Evolutionary conservation across 2,113 vertebrate species (phyloP), one percentile per base, ranked within the genome.

Genomic region (Pyrgilauda ruficollis): DNA sequence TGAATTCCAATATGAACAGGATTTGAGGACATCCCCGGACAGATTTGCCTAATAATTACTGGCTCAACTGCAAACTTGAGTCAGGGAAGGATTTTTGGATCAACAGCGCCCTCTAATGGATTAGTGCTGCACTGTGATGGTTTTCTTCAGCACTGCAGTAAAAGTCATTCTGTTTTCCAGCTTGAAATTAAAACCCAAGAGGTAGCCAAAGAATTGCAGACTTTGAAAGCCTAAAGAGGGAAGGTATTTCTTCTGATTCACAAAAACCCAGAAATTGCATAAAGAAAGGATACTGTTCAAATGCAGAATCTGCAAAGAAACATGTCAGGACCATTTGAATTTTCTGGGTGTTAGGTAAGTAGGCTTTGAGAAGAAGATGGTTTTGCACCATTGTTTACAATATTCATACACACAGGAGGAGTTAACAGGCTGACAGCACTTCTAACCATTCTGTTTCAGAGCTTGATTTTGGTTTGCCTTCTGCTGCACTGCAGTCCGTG

Each of bases 1-100:
- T 96, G 94, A 96, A 96, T 96, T 96, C 89, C 94, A 97, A 95
- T 93, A 95, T 82, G 91, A 95, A 73, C 61, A 96, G 89, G 84
- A 95, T 96, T 92, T 89, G 55, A 96, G 93, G 88, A 95, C 94
- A 95, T 94, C 86, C 87, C 87, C 91, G 74, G 78, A 88, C 82
- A n/a, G 93, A 95, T 86, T 81, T 93, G 59, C 66, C 62, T 84
- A 69, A 56, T 94, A 92, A 97, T 94, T 91, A 88, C 24, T 64
- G 31, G 74, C 59, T 76, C 23, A 69, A 81, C 21, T 1, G 9
- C 43, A 61, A 66, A 78, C 31, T 11, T 68, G 14, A 37, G 21
- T 28, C 6, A 3, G 12, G 15, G 30, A 74, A 59, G 28, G 30
- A 83, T 96, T 90, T 87, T 66, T 90, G 74, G 81, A 90, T 68